Conservation (phyloP, 2,888 invertebrate genomes). For the Ganaspis brasiliensis region DNA sequence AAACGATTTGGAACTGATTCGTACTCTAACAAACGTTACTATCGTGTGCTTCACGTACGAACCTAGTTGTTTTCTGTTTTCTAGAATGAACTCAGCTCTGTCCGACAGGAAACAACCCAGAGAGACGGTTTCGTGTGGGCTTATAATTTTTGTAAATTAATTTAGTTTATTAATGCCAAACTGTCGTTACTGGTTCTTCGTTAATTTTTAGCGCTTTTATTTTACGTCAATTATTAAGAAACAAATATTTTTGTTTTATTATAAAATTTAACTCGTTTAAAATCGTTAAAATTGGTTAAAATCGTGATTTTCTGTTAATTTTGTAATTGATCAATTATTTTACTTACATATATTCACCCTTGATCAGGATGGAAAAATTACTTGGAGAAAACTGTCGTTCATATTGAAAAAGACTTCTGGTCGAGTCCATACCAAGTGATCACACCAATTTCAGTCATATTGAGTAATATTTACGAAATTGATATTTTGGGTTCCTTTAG, state of each 20-base stretch:
- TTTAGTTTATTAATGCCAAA: not conserved
- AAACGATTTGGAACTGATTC: conserved; percentile 3
- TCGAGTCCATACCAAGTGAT: too few species aligned
- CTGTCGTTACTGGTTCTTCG: not conserved
- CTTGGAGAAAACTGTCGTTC: not conserved
- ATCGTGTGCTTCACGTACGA: not conserved
- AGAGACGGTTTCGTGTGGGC: not conserved
- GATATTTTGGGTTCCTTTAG: too few species aligned
- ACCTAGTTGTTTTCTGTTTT: conserved; percentile 3
- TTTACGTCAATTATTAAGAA: not conserved
- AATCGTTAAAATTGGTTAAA: too few species aligned
- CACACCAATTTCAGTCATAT: too few species aligned
- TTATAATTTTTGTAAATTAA: not conserved
- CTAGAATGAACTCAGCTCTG: conserved; percentile 4
- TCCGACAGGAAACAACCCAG: not conserved
- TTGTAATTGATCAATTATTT: not conserved
- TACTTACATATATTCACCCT: not conserved
- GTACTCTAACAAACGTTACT: not conserved
- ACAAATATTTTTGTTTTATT: not conserved
- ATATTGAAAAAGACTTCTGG: not conserved
- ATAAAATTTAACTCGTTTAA: not conserved
- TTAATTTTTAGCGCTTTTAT: not conserved
- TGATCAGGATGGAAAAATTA: not conserved
- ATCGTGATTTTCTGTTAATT: too few species aligned
- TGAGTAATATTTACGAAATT: too few species aligned